Base-by-base conservation (phyloP, 2,888 invertebrate genomes). In the Cremastobaeus sp. region DNA sequence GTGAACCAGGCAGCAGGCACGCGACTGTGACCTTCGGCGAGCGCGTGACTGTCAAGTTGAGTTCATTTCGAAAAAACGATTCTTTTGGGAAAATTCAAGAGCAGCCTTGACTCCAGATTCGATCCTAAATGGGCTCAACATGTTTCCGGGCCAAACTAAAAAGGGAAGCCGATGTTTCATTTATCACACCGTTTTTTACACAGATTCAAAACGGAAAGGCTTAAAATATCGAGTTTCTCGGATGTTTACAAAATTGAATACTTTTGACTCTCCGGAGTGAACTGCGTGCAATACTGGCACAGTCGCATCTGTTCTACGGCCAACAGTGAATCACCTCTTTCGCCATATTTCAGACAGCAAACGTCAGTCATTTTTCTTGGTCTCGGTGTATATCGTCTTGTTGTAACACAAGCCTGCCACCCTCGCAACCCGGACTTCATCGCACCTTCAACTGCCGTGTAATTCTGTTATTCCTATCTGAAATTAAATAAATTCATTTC, bases 401-500 rank as follows among this genome's bases (percentile, higher is more conserved):
- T 62, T 62, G 41, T 25, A 30, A 32, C 6, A 3, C 6, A 32
- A 18, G 18, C 0, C n/a, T 14, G 70, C 55, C 69, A 50, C 71
- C 74, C 74, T 76, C 77, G 78, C 82, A 79, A 80, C 81, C 81
- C 83, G 81, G 75, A 81, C 81, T 83, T 84, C 84, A 83, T 86
- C 83, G 84, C 83, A 81, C 79, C 81, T 82, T 78, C 85, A 86
- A 87, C 85, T 86, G 84, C 86, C 87, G 86, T 86, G 84, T 86
- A 86, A 87, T 88, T 86, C 85, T 83, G 84, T 85, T 86, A 84
- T 83, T 84, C 83, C 84, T 83, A 84, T 85, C 83, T 82, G 85
- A 87, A 88, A 87, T 86, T 84, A 85, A 87, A 87, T 87, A 86
- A 87, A 88, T 87, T 87, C 86, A 86, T 87, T 87, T 87, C 87